A percentile compares a stretch with the other conserved stretches of the same genome.
Evolutionary conservation across 2,888 invertebrate species (phyloP).

Genomic region (Tineola bisselliella): DNA sequence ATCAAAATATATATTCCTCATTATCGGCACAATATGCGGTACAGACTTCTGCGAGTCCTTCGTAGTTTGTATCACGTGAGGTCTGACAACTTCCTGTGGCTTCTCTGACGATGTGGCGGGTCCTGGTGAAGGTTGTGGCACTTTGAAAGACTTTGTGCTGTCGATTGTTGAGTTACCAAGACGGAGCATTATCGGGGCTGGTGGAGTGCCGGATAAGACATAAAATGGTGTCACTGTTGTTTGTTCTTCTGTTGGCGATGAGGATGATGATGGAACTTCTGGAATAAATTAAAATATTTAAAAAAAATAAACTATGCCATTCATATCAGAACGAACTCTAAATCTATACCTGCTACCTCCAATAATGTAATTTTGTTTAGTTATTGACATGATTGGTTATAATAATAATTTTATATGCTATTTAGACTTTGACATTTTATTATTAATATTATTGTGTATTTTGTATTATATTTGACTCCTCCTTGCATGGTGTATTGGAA

Average conservation of each 20-base stretch:
- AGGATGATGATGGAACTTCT: conserved; percentile 36
- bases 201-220: conserved; percentile 47
- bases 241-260: conserved; percentile 34
- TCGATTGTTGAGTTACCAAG: conserved; percentile 63
- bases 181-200: conserved; percentile 53
- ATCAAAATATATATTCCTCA: conserved; percentile 55
- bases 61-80: conserved; percentile 14
- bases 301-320: no score
- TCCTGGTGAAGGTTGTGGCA: conserved; percentile 43
- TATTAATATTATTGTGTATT: no score
- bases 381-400: no score
- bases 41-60: conserved; percentile 32
- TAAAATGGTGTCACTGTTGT: conserved; percentile 53
- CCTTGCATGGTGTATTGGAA: no score
- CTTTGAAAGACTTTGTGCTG: conserved; percentile 60
- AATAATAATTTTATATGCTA: no score
- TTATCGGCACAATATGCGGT: conserved; percentile 43
- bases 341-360: no score
- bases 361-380: no score
- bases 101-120: conserved; percentile 34
- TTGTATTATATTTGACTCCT: no score
- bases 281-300: conserved; percentile 20
- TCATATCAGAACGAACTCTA: no score
- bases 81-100: conserved; percentile 16
- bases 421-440: no score